Conservation (phyloP, 1,140 invertebrate species). For the Sminthurinus signatus region DNA sequence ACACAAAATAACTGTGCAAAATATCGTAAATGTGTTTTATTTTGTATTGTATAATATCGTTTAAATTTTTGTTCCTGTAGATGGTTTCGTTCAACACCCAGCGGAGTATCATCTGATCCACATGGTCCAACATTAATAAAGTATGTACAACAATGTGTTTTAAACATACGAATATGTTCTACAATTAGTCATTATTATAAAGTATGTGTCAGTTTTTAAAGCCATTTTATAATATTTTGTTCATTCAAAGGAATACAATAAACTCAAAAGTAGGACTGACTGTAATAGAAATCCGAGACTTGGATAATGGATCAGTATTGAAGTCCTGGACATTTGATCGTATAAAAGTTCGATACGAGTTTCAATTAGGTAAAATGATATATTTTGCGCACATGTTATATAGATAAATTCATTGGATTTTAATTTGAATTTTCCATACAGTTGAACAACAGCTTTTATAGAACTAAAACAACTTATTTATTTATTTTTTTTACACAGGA, state of each 20-base stretch:
- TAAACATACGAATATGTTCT: no score
- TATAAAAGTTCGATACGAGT: slow-evolving; percentile 17
- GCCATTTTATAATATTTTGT: no score
- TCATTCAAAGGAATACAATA: slow-evolving; percentile 24
- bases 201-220: no score
- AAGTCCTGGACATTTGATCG: slow-evolving; percentile 22
- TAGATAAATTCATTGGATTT: no score
- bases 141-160: no score
- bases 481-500: no score
- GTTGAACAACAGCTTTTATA: no score
- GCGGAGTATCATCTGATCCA: not conserved
- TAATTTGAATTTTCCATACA: no score
- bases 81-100: slow-evolving; percentile 7
- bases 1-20: no score
- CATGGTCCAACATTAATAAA: slow-evolving; percentile 4
- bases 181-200: no score
- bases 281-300: slow-evolving; percentile 26
- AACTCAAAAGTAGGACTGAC: slow-evolving; percentile 17
- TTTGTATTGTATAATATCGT: slow-evolving; percentile 1
- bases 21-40: not conserved
- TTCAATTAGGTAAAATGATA: slow-evolving; percentile 20
- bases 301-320: slow-evolving; percentile 22
- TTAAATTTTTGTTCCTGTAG: not conserved
- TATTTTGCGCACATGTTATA: no score
- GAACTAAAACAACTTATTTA: no score